A percentile compares a stretch with the other conserved stretches of the same genome.
These are phyloP conservation scores for Hydrotaea diabolus DNA, from an alignment of 2,888 invertebrate genomes.

Conservation along the genomic window DNA sequence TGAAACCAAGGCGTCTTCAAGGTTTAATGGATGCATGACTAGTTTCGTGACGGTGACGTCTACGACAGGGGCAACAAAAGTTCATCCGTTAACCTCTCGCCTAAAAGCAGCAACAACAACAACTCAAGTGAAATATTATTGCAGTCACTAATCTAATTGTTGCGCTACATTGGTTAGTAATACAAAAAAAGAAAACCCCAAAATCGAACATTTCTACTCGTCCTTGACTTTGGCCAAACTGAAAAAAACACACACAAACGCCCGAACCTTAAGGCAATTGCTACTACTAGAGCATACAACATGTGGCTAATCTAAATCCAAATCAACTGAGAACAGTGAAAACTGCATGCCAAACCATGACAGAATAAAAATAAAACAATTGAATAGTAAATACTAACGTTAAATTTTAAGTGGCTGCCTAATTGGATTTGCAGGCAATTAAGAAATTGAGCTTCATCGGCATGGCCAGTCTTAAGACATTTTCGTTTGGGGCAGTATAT, in stretches of 20 bases:
- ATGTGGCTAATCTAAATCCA: slow-evolving; percentile 71
- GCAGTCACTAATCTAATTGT: slow-evolving; percentile 55
- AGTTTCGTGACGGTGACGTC: no score
- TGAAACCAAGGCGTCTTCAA: no score
- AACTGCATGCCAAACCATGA: neutral
- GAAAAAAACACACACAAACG: slow-evolving; percentile 31
- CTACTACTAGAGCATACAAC: neutral
- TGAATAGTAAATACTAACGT: slow-evolving; percentile 69
- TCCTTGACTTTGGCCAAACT: slow-evolving; percentile 60
- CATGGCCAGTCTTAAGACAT: slow-evolving; percentile 39
- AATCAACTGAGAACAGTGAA: neutral
- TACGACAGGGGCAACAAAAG: neutral
- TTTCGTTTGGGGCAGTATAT: slow-evolving; percentile 40
- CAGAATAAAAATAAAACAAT: slow-evolving; percentile 69
- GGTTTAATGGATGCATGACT: no score
- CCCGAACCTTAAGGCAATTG: no score
- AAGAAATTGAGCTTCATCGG: slow-evolving; percentile 70
- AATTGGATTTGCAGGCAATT: slow-evolving; percentile 77
- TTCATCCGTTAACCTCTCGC: neutral
- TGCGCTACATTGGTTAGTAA: slow-evolving; percentile 29
- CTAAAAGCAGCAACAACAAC: neutral
- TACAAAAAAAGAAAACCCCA: slow-evolving; percentile 9
- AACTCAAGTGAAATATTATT: slow-evolving; percentile 7
- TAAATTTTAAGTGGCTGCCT: slow-evolving; percentile 71
- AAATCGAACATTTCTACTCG: slow-evolving; percentile 36